Evolutionary conservation across 2,113 vertebrate species (phyloP).

Genomic region (Eupsittula cactorum): DNA sequence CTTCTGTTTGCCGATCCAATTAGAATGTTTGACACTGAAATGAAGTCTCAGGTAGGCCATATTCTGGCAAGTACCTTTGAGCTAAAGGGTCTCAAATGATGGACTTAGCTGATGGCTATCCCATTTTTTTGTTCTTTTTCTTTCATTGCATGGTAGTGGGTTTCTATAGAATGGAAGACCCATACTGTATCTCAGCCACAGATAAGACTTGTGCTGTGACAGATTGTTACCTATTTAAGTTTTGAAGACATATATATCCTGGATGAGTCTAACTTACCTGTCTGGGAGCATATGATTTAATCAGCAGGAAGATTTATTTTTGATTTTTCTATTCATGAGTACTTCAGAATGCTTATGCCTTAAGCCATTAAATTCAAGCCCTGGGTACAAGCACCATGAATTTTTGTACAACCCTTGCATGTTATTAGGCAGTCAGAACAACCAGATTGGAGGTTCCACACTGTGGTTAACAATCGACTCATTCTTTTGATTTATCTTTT

Average conservation of each 20-base stretch:
- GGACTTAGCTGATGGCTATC: not conserved
- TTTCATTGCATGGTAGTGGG: not conserved
- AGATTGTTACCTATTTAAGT: not conserved
- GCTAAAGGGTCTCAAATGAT: not conserved
- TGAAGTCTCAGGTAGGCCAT: not conserved
- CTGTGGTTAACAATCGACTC: not conserved
- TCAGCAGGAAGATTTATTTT: not conserved
- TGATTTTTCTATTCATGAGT: not conserved
- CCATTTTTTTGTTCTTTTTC: not conserved
- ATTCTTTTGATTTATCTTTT: not conserved
- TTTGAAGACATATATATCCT: not conserved
- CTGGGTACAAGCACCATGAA: not conserved
- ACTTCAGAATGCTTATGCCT: not conserved
- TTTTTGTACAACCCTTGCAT: not conserved
- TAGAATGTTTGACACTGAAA: not conserved
- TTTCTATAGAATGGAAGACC: not conserved
- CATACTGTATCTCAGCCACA: not conserved
- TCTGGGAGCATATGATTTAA: not conserved
- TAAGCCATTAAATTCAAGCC: not conserved
- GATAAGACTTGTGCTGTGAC: accelerated
- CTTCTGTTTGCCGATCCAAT: not conserved
- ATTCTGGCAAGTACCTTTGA: not conserved
- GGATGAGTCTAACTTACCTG: not conserved
- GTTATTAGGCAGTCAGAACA: not conserved
- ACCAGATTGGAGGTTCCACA: not conserved